Evolutionary conservation across 2,888 invertebrate species (phyloP), one percentile per base, ranked within the genome.

Genomic region (Eucriotettix oculatus): DNA sequence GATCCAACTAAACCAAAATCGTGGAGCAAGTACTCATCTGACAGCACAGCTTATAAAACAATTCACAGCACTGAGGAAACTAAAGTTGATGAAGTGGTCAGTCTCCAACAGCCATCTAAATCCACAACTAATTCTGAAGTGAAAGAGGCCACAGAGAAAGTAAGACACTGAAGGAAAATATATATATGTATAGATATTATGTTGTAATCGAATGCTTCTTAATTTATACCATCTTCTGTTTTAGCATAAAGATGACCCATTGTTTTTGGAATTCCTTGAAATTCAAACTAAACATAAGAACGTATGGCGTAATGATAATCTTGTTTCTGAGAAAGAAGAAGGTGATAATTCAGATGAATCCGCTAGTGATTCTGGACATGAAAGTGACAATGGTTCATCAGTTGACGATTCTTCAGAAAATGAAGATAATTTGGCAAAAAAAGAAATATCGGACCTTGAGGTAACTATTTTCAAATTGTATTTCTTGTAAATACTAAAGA

Each of bases 11-110:
- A 95, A 72, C 90, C 93, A 1, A 83, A 89, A 73, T 82, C 95
- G 0, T 95, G 95, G 94, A 96, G 94, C 72, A 94, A 93, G 76
- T 87, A 95, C 76, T 82, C 93, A 1, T 72, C 80, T 48, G 91
- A 91, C 62, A 90, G 86, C 71, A 80, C 82, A 61, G 81, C 81
- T 9, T 82, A 79, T 68, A 80, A 81, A 67, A 80, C 79, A 64
- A 68, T 76, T 40, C 75, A 78, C 67, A 72, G 75, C 66, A 69
- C 54, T 53, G 68, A 68, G 65, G 65, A 70, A 60, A 67, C 71
- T 63, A 64, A 67, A 62, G 63, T 63, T n/a, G 65, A 68, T 63
- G 64, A 70, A 59, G 2, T 7, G 7, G 29, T 7, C 7, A 29
- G 7, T 29, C 66, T 71, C 64, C 67, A 66, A 65, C 64, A 12